Base-by-base conservation (phyloP, 2,888 invertebrate species). In the Caenorhabditis angaria region DNA sequence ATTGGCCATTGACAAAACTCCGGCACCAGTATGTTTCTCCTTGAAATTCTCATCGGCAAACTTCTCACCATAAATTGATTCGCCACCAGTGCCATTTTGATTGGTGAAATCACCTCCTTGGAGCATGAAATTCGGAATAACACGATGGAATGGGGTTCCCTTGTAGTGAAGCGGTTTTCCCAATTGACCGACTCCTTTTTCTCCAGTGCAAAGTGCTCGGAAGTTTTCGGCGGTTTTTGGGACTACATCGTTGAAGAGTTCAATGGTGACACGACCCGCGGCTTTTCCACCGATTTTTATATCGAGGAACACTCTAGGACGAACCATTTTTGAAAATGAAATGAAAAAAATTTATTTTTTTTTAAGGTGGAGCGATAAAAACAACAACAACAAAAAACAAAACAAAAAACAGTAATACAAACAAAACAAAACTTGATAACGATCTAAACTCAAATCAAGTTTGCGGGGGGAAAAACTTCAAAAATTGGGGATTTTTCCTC, bases 1-100 rank as follows among this genome's bases (percentile, higher is more conserved):
- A 48, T 77, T 79, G 28, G 77, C 77, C n/a, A 97, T 96, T 24
- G 95, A 96, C 88, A 97, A 91, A 63, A 93, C 91, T 50, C 82
- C 81, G 32, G 82, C 78, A n/a, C 81, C 80, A 59, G 79, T 73
- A 73, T 82, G 81, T 32, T 68, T 70, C 75, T 96, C 91, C 80
- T 91, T 91, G 91, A 97, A 97, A 91, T 97, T 97, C 90, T 97
- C 97, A 88, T 97, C 97, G 60, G 91, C 92, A 89, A 97, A 97
- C 90, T 29, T 95, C 87, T 91, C 91, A 62, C 97, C 97, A 84
- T 95, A 97, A 90, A 97, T 97, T 83, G 96, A 96, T 90, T 95
- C 95, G 83, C 96, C 96, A 48, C 91, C 91, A 72, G 90, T 91
- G 48, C 95, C 95, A 88, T n/a, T n/a, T n/a, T n/a, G n/a, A n/a